phyloP scores from a whole-genome alignment of 2,113 vertebrate species.

The Phasianus colchicus region DNA sequence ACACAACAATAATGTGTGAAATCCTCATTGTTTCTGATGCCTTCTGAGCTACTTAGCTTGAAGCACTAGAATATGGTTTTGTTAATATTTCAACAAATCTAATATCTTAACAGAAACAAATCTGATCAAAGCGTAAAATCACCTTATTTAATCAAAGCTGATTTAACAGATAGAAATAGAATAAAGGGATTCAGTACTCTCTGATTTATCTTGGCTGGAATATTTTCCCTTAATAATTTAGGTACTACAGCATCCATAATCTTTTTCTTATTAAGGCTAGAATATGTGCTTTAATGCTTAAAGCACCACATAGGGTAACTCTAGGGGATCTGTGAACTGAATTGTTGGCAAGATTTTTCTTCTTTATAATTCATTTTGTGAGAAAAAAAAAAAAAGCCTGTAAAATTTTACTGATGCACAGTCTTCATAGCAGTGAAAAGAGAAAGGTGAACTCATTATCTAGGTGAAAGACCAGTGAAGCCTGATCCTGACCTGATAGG shows the following conservation, averaged over 20 bases:
- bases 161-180: not conserved
- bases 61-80: not conserved
- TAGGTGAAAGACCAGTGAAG: not conserved
- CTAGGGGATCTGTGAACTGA: not conserved
- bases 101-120: not conserved
- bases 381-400: not conserved
- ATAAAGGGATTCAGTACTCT: not conserved
- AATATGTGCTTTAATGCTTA: conserved; percentile 19
- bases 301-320: not conserved
- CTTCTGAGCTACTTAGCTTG: not conserved
- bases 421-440: not conserved
- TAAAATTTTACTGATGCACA: not conserved
- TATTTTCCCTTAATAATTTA: conserved; percentile 21
- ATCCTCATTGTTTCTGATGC: not conserved
- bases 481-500: not conserved
- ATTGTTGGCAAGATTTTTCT: not conserved
- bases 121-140: conserved; percentile 38
- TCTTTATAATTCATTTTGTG: not conserved
- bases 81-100: conserved; percentile 5
- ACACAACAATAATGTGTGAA: not conserved
- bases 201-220: not conserved
- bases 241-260: not conserved
- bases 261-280: conserved; percentile 31
- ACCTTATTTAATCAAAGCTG: conserved; percentile 4
- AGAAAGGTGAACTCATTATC: not conserved